Evolutionary conservation across 2,113 vertebrate genomes (phyloP).

Genomic region (Theristicus caerulescens): DNA sequence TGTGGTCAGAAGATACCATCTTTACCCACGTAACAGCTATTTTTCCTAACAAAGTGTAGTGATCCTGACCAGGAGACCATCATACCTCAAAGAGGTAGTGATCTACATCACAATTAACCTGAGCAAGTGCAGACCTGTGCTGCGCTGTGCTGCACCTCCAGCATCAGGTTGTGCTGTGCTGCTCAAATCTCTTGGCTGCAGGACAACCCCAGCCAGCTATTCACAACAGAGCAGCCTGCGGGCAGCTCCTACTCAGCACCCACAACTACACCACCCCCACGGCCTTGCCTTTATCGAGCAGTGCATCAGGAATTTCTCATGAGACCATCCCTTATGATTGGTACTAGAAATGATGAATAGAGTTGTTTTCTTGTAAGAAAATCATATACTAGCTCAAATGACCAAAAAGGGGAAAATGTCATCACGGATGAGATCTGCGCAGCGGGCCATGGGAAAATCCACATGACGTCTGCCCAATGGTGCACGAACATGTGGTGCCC

Average conservation of each 20-base stretch:
- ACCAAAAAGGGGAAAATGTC: background rate
- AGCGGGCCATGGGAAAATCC: background rate
- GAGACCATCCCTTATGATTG: background rate
- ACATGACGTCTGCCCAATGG: fast-evolving
- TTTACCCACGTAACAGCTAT: background rate
- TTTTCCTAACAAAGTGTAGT: background rate
- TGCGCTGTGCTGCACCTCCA: background rate
- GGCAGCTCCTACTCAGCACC: background rate
- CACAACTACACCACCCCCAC: fast-evolving
- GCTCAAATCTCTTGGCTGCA: background rate
- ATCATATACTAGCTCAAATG: background rate
- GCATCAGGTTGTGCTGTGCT: background rate
- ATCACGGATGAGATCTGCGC: background rate
- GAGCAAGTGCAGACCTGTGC: background rate
- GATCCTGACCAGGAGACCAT: background rate
- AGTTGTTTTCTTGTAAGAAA: background rate
- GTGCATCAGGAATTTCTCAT: background rate
- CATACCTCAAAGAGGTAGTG: too few species aligned
- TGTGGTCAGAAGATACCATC: background rate
- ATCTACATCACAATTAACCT: background rate
- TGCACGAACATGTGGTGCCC: fast-evolving
- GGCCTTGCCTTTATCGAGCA: background rate
- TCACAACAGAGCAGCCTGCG: background rate
- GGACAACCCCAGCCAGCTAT: background rate
- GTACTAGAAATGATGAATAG: background rate